Percentiles rank a stretch among this genome's conserved stretches.
These are phyloP conservation scores for Nasonia vitripennis DNA, from an alignment of 1,140 invertebrate species.

Conservation along the genomic window DNA sequence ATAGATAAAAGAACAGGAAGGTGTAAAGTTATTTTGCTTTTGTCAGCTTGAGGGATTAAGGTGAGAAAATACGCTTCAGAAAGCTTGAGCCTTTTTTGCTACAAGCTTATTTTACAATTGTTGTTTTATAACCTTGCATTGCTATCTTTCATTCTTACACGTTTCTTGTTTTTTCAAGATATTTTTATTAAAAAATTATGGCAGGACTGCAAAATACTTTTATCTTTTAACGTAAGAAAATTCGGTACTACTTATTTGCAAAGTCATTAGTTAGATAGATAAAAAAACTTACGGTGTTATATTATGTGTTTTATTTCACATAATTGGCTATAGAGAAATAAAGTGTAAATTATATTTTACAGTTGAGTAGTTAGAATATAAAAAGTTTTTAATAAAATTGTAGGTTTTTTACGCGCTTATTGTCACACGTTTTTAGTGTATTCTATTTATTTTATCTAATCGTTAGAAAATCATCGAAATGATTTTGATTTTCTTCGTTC, in stretches of 20 bases:
- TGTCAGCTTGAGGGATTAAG: conserved; percentile 49
- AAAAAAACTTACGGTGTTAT: conserved; percentile 36
- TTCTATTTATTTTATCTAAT: conserved; percentile 58
- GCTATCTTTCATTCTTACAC: conserved; percentile 44
- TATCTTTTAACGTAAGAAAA: conserved; percentile 39
- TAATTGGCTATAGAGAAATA: conserved; percentile 49
- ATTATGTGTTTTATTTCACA: conserved; percentile 49
- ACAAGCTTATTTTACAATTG: conserved; percentile 46
- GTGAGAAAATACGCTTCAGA: conserved; percentile 43
- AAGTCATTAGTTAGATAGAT: conserved; percentile 51
- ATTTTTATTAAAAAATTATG: conserved; percentile 42
- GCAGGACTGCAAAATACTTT: conserved; percentile 35
- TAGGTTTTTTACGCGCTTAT: conserved; percentile 53
- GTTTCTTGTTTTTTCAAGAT: conserved; percentile 42
- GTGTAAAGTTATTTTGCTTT: conserved; percentile 50
- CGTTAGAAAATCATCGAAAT: conserved; percentile 47
- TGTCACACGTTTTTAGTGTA: conserved; percentile 55
- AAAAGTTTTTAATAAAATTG: conserved; percentile 54
- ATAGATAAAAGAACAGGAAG: conserved; percentile 4
- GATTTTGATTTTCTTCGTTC: conserved; percentile 32
- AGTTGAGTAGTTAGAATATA: conserved; percentile 54
- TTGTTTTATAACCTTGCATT: conserved; percentile 47
- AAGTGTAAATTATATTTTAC: conserved; percentile 56
- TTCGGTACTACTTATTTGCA: conserved; percentile 52
- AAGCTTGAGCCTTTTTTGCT: conserved; percentile 47